A percentile compares a stretch with the other conserved stretches of the same genome.
phyloP scores from a whole-genome alignment of 2,888 invertebrate genomes.

The Zaprionus lineosus region DNA sequence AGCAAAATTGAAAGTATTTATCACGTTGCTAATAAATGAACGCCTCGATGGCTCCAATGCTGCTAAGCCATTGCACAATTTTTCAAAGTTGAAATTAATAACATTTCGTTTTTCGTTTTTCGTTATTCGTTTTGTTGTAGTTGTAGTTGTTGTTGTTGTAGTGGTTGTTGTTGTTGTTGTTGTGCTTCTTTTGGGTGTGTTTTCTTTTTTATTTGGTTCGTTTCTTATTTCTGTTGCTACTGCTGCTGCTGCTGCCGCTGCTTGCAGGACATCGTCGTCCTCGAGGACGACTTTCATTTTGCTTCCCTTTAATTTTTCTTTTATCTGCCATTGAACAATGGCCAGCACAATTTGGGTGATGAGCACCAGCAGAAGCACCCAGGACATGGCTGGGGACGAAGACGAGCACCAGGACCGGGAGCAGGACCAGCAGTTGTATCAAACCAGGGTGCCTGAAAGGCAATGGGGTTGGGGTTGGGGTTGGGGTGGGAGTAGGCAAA shows the following conservation, averaged over 20 bases:
- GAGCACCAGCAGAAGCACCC: constrained; percentile 25
- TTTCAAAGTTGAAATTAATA: constrained; percentile 78
- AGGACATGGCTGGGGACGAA: not conserved
- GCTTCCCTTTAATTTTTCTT: constrained; percentile 78
- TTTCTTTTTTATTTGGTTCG: not conserved
- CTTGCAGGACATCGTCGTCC: constrained; percentile 13
- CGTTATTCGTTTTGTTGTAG: constrained; percentile 7
- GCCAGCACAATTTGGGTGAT: constrained; percentile 63
- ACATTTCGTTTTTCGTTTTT: constrained; percentile 39
- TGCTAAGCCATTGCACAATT: constrained; percentile 73
- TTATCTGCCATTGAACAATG: constrained; percentile 78
- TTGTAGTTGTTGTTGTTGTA: constrained; percentile 24
- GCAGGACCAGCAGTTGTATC: constrained; percentile 5
- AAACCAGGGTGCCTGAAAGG: no score
- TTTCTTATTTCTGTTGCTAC: constrained; percentile 8
- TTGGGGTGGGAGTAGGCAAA: no score
- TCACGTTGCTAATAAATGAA: constrained; percentile 77
- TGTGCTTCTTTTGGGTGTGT: not conserved
- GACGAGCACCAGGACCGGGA: not conserved
- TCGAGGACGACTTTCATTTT: constrained; percentile 57
- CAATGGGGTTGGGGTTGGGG: no score
- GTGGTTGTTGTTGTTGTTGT: not conserved
- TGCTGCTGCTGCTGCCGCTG: constrained; percentile 2
- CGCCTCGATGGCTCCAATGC: constrained; percentile 55
- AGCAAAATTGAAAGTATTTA: constrained; percentile 78